A percentile compares a stretch with the other conserved stretches of the same genome.
Evolutionary conservation across 1,140 invertebrate species (phyloP).

Genomic region (Luehdorfia chinensis): DNA sequence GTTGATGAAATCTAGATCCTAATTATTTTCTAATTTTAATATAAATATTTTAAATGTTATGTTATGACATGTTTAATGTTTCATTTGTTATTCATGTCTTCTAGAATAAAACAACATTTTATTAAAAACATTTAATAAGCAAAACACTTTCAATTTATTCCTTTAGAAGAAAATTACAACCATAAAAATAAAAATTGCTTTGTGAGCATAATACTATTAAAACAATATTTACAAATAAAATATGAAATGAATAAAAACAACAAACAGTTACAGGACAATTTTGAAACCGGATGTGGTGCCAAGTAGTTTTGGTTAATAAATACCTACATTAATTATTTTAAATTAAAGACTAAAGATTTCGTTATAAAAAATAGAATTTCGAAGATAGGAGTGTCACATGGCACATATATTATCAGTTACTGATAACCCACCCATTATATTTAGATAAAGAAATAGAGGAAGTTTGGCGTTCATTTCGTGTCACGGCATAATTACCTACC

Average conservation of each 20-base stretch:
- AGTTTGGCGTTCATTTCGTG: constrained; percentile 52
- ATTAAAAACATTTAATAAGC: constrained; percentile 14
- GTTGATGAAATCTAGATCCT: too few species aligned
- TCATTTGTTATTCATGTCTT: too few species aligned
- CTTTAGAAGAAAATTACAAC: background rate
- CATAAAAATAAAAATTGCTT: constrained; percentile 12
- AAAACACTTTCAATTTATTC: constrained; percentile 6
- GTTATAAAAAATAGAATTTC: constrained; percentile 31
- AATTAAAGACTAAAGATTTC: background rate
- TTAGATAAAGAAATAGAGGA: constrained; percentile 62
- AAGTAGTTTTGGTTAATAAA: constrained; percentile 9
- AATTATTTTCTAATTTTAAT: too few species aligned
- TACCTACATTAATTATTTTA: constrained; percentile 30
- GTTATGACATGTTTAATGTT: too few species aligned
- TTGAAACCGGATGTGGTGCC: background rate
- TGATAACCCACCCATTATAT: constrained; percentile 69
- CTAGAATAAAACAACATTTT: background rate
- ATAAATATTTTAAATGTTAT: too few species aligned
- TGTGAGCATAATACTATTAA: constrained; percentile 1
- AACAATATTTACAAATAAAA: constrained; percentile 15
- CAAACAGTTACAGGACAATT: constrained; percentile 1
- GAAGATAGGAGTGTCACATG: constrained; percentile 65
- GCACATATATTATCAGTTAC: constrained; percentile 59
- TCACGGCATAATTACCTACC: constrained; percentile 29
- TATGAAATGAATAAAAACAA: constrained; percentile 8